Conservation (phyloP, 2,113 vertebrate genomes). For the Oreochromis spilurus region DNA sequence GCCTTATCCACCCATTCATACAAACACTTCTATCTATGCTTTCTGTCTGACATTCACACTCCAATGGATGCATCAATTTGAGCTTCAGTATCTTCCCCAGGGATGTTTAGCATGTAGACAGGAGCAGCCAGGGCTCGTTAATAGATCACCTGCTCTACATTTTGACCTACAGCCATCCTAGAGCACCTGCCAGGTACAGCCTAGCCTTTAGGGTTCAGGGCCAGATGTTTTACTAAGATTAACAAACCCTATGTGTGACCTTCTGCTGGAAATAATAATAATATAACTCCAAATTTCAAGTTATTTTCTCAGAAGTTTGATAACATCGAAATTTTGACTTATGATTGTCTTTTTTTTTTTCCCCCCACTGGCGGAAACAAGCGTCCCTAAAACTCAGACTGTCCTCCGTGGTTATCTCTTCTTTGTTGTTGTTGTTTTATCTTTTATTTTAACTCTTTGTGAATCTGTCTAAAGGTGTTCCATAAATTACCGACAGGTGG, state of each 20-base stretch:
- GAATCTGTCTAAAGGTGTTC: background rate
- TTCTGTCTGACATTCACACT: background rate
- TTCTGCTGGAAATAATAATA: background rate
- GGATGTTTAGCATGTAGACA: background rate
- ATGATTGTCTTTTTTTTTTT: background rate
- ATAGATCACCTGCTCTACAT: background rate
- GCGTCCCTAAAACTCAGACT: background rate
- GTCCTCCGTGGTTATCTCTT: background rate
- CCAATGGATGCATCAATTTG: background rate
- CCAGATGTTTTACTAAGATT: background rate
- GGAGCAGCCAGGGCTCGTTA: background rate
- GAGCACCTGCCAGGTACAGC: background rate
- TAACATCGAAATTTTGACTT: background rate
- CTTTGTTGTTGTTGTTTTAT: background rate
- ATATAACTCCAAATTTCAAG: background rate
- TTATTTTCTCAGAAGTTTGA: background rate
- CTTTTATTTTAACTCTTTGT: background rate
- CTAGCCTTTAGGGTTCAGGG: background rate
- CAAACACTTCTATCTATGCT: background rate
- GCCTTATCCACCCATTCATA: background rate
- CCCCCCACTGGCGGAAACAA: fast-evolving
- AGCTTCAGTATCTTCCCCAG: background rate
- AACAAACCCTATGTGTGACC: background rate
- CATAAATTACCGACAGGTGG: slow-evolving; percentile 12
- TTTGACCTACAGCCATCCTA: background rate